These are phyloP conservation scores for Fregata magnificens DNA, from an alignment of 2,113 vertebrate genomes.

Conservation along the genomic window DNA sequence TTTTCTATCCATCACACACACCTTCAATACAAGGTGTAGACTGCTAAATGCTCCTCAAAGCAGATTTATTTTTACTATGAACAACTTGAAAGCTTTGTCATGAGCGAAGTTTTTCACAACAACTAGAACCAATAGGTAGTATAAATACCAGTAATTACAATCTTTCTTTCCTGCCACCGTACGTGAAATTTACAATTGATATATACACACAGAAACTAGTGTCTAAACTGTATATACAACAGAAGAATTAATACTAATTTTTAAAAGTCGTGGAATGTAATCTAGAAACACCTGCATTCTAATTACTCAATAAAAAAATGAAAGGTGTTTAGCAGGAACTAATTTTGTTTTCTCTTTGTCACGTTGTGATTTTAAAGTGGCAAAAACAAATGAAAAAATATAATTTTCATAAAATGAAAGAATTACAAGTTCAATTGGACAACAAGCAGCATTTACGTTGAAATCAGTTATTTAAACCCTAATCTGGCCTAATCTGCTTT, in stretches of 20 bases:
- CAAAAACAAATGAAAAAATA: neutral
- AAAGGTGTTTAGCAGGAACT: neutral
- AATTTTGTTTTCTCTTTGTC: neutral
- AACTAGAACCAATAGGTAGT: neutral
- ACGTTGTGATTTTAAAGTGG: neutral
- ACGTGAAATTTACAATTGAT: neutral
- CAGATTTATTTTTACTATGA: neutral
- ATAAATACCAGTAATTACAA: neutral
- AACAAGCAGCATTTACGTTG: neutral
- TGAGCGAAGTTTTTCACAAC: neutral
- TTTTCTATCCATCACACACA: neutral
- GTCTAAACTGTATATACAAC: neutral
- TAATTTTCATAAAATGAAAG: neutral
- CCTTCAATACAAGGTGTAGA: rapidly evolving
- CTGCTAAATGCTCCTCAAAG: neutral
- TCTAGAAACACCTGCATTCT: neutral
- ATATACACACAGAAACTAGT: neutral
- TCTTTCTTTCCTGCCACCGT: neutral
- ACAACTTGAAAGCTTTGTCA: neutral
- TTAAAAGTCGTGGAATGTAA: neutral
- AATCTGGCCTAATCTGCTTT: neutral
- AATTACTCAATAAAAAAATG: neutral
- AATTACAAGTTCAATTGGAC: neutral
- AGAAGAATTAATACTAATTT: neutral
- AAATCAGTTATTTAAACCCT: neutral